These are phyloP conservation scores for Leptopilina clavipes DNA, from an alignment of 1,140 invertebrate species.

Conservation along the genomic window DNA sequence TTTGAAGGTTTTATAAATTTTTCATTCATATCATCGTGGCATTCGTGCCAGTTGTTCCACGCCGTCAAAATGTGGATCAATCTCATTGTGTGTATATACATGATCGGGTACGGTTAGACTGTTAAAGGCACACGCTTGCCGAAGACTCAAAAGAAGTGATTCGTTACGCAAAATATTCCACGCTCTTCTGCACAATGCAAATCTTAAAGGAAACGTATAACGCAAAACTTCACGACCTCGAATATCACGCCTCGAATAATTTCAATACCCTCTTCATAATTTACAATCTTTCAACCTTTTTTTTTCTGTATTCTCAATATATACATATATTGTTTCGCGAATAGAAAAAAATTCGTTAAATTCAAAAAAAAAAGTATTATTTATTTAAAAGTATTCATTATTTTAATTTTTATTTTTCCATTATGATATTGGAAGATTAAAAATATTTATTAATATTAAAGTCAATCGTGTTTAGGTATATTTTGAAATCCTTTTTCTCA, in stretches of 20 bases:
- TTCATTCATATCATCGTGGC: background rate
- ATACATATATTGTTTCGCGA: background rate
- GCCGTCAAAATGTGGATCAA: constrained; percentile 34
- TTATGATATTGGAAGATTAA: no score
- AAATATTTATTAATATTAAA: no score
- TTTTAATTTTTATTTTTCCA: no score
- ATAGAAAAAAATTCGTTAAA: background rate
- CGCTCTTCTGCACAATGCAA: constrained; percentile 59
- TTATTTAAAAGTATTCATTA: no score
- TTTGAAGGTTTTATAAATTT: background rate
- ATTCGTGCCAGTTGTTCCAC: constrained; percentile 24
- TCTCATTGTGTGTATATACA: constrained; percentile 10
- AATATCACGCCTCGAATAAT: constrained; percentile 56
- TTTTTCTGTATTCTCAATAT: constrained; percentile 44
- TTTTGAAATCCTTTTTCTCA: background rate
- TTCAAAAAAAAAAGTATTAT: no score
- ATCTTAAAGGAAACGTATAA: constrained; percentile 49
- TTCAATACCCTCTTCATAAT: constrained; percentile 53
- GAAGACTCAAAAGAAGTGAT: constrained; percentile 46
- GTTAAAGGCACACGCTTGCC: constrained; percentile 30
- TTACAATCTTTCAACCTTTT: constrained; percentile 45
- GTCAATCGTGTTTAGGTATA: background rate
- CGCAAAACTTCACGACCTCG: constrained; percentile 53
- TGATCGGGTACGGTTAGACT: constrained; percentile 23
- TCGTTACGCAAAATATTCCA: constrained; percentile 57